These are phyloP conservation scores for Zaprionus lachaisei DNA, from an alignment of 1,140 invertebrate genomes.

Conservation along the genomic window DNA sequence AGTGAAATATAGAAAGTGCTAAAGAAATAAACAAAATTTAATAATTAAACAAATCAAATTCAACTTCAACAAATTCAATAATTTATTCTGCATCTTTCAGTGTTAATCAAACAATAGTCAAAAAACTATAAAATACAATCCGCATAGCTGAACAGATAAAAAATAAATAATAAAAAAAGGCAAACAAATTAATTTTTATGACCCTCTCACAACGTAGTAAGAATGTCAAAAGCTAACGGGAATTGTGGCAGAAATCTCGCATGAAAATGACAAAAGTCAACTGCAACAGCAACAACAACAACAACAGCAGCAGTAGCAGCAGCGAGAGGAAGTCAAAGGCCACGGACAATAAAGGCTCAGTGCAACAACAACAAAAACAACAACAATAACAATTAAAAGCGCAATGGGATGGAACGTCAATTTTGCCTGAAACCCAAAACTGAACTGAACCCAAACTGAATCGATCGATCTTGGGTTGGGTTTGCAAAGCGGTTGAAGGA, in stretches of 20 bases:
- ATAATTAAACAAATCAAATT: neutral
- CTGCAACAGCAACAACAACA: slow-evolving; percentile 45
- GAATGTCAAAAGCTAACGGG: slow-evolving; percentile 60
- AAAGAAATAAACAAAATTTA: neutral
- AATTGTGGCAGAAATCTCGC: slow-evolving; percentile 29
- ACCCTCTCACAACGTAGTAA: slow-evolving; percentile 39
- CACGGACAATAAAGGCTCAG: slow-evolving; percentile 44
- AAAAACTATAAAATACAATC: slow-evolving; percentile 1
- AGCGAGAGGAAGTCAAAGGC: slow-evolving; percentile 32
- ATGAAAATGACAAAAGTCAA: slow-evolving; percentile 61
- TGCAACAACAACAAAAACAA: neutral
- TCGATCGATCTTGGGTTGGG: slow-evolving; percentile 22
- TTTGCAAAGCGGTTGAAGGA: slow-evolving; percentile 9
- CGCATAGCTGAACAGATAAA: slow-evolving; percentile 35
- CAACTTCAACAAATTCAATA: neutral
- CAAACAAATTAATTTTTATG: neutral
- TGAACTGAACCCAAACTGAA: slow-evolving; percentile 35
- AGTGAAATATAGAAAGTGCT: neutral
- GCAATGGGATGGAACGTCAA: slow-evolving; percentile 68
- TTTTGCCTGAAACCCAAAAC: slow-evolving; percentile 50
- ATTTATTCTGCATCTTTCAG: slow-evolving; percentile 5
- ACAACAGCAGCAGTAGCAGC: slow-evolving; percentile 38
- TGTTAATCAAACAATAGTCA: slow-evolving; percentile 5
- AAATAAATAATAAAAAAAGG: slow-evolving; percentile 17
- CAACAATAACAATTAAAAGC: slow-evolving; percentile 28